Evolutionary conservation across 1,140 invertebrate species (phyloP), one percentile per base, ranked within the genome.

Genomic region (Tetramorium alpestre): DNA sequence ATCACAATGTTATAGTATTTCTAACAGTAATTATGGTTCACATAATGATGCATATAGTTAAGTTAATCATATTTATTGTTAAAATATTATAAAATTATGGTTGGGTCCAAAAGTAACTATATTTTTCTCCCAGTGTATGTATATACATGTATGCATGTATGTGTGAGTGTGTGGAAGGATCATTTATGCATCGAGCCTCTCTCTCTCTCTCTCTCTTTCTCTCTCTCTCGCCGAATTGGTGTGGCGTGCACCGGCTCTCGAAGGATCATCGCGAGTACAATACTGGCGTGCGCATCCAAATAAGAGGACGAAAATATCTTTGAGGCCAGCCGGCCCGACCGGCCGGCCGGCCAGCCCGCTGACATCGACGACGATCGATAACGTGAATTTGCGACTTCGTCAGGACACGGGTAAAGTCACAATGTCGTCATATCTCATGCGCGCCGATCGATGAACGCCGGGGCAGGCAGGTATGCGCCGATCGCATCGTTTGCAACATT

Each of bases 361-460:
- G 80, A 73, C 54, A 60, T 75, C 80, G 80, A 33, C 69, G 80
- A 84, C 80, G 80, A 84, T 84, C 80, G 80, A 84, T 84, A 84
- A 84, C 69, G 80, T 84, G 80, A 84, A 84, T 84, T 84, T 84
- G 80, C 80, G 80, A 84, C 80, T 84, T 75, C 18, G 69, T 84
- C 80, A 60, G 80, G 80, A 84, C 80, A 84, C 80, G 80, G 56
- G 69, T 84, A 84, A 84, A 84, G 80, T 84, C 80, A 84, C 80
- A 84, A 84, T 84, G 80, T 84, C 80, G 69, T 84, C 80, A 84
- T 84, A 84, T 84, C 69, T 84, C 69, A 60, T 75, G 80, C 44
- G 69, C 69, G 54, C 25, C 69, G 69, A 84, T 84, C 80, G 69
- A 80, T 69, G 77, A 80, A 49, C 60, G 62, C 33, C 47, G 33